Evolutionary conservation across 1,140 invertebrate genomes (phyloP), one percentile per base, ranked within the genome.

Genomic region (Bombus superbus): DNA sequence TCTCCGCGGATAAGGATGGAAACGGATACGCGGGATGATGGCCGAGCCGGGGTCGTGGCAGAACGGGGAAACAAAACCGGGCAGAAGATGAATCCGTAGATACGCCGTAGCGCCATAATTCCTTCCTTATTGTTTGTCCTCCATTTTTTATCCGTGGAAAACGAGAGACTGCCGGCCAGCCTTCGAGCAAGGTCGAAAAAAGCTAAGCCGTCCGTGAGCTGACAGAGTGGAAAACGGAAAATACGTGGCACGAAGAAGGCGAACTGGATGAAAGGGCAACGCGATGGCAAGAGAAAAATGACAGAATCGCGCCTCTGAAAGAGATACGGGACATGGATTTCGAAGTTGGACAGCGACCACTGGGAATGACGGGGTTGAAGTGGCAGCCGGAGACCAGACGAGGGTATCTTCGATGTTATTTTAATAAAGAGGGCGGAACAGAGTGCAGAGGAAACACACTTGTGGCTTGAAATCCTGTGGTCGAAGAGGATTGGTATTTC

Each of bases 401-500:
- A 47, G 72, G 3, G 9, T 75, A 40, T 74, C 22, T 32, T 35
- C 47, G 57, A 72, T 42, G 68, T 68, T 32, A 81, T n/a, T 11
- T 28, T 13, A 25, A 25, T 75, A 72, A 69, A 53, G 28, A 42
- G 53, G 18, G 28, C 13, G 35, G 40, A 42, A 28, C 44, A 57
- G 69, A 38, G 66, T 74, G 79, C 81, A 76, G 83, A 72, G 62
- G 82, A 53, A 88, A 83, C 78, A 68, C 22, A 68, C 22, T 66
- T 76, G 59, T 81, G 79, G 77, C 85, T 90, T 83, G 80, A 76
- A 66, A 35, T 86, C 40, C n/a, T 15, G 13, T 22, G 22, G 47
- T 22, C 47, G 18, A 53, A 53, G 47, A 53, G 5, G 22, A 53
- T 18, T 8, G 22, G 47, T 53, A 22, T 53, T 0, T 53, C 18